Evolutionary conservation across 2,797 vertebrate species (phyloP).

Genomic region (Parauchenoglanis ngamensis): DNA sequence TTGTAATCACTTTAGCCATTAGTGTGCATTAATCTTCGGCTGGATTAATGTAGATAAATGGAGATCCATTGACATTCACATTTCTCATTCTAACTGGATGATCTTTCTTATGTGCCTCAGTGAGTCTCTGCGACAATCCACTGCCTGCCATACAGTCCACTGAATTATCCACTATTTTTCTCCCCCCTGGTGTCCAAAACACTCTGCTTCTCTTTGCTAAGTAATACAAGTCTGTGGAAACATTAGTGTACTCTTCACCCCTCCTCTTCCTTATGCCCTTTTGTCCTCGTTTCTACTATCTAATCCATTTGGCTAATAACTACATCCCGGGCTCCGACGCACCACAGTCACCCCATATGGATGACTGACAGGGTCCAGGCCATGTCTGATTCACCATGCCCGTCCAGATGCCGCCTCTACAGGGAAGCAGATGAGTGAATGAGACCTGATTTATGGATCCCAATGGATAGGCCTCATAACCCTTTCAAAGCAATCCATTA

Average conservation of each 20-base stretch:
- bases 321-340: constrained; percentile 30
- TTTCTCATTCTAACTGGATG: constrained; percentile 61
- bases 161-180: constrained; percentile 22
- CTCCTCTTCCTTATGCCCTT: constrained; percentile 26
- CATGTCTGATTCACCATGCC: constrained; percentile 28
- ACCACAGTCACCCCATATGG: constrained; percentile 14
- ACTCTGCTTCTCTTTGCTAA: constrained; percentile 40
- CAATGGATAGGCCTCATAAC: constrained; percentile 42
- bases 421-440: constrained; percentile 17
- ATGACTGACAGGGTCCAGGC: constrained; percentile 51
- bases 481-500: constrained; percentile 59
- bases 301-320: constrained; percentile 56
- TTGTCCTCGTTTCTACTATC: constrained; percentile 52
- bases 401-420: constrained; percentile 21
- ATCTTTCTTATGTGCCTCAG: constrained; percentile 53
- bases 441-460: constrained; percentile 57
- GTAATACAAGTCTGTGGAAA: constrained; percentile 37
- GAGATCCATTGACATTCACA: constrained; percentile 53
- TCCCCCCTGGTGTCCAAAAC: constrained; percentile 18
- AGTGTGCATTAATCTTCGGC: constrained; percentile 52
- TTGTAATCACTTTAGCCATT: constrained; percentile 58
- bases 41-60: constrained; percentile 58
- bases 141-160: constrained; percentile 19
- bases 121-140: constrained; percentile 29
- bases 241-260: constrained; percentile 22